Conservation (phyloP, 2,888 invertebrate genomes). For the Eilema depressum region DNA sequence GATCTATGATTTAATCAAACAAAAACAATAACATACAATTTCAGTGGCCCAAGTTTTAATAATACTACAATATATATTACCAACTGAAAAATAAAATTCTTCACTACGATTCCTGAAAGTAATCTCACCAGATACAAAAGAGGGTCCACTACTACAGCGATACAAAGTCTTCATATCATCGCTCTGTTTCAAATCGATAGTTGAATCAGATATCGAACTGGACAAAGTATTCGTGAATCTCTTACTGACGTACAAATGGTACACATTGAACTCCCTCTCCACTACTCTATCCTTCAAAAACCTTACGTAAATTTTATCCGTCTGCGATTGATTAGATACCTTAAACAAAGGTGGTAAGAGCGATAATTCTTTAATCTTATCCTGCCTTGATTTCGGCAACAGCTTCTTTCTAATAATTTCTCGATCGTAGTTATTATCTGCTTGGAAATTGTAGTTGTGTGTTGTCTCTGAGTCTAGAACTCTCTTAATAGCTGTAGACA, state of each 20-base stretch:
- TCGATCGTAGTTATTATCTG: constrained; percentile 28
- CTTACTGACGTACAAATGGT: constrained; percentile 58
- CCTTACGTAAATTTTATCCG: constrained; percentile 49
- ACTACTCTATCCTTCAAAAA: constrained; percentile 36
- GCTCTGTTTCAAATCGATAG: constrained; percentile 46
- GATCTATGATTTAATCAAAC: too few relatives aligned
- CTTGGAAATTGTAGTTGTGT: constrained; percentile 27
- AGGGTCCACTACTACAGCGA: constrained; percentile 70
- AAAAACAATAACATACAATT: too few relatives aligned
- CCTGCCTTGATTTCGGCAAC: constrained; percentile 41
- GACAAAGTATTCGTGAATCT: constrained; percentile 50
- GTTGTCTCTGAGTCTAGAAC: constrained; percentile 44
- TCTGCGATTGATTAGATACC: constrained; percentile 65
- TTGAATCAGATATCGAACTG: constrained; percentile 57
- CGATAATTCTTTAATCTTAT: constrained; percentile 58
- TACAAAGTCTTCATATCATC: constrained; percentile 75
- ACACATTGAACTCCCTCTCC: constrained; percentile 61
- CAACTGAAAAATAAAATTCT: background rate
- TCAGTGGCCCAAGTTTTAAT: too few relatives aligned
- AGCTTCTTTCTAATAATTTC: constrained; percentile 34
- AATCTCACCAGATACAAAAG: constrained; percentile 66
- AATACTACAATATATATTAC: too few relatives aligned
- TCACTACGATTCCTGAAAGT: constrained; percentile 7
- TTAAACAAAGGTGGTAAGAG: constrained; percentile 55
- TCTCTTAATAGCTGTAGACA: constrained; percentile 57